These are phyloP conservation scores for Atlantisia rogersi DNA, from an alignment of 2,113 vertebrate genomes.

Conservation along the genomic window DNA sequence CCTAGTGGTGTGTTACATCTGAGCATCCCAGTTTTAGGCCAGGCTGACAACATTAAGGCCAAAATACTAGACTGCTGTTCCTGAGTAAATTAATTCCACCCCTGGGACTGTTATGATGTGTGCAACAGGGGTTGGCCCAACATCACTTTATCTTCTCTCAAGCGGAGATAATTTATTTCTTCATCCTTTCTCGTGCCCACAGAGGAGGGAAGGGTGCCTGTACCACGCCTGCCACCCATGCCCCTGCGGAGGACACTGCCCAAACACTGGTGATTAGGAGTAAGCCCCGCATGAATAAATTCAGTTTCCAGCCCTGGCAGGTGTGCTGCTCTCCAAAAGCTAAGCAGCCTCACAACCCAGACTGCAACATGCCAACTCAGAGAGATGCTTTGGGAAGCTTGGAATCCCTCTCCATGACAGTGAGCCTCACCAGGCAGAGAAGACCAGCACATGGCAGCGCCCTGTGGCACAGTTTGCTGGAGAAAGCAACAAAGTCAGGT, in stretches of 20 bases:
- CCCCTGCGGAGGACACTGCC: neutral
- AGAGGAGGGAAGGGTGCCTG: neutral
- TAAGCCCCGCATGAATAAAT: neutral
- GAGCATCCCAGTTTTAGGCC: neutral
- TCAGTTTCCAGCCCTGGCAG: neutral
- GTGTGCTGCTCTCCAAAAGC: neutral
- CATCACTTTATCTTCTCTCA: neutral
- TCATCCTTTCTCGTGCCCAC: neutral
- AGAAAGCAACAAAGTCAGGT: neutral
- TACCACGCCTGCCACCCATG: rapidly evolving
- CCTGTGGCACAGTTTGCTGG: neutral
- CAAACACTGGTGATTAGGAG: neutral
- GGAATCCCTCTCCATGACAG: neutral
- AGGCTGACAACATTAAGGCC: neutral
- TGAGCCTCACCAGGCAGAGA: neutral
- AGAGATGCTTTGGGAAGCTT: neutral
- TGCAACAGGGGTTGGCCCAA: neutral
- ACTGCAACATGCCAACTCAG: rapidly evolving
- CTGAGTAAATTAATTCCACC: neutral
- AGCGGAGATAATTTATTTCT: neutral
- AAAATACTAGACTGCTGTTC: neutral
- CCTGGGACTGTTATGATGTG: neutral
- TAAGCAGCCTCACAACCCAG: neutral
- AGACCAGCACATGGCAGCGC: rapidly evolving
- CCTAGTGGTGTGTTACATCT: neutral